phyloP scores from a whole-genome alignment of 23 tunicate species.

The Halocynthia roretzi region DNA sequence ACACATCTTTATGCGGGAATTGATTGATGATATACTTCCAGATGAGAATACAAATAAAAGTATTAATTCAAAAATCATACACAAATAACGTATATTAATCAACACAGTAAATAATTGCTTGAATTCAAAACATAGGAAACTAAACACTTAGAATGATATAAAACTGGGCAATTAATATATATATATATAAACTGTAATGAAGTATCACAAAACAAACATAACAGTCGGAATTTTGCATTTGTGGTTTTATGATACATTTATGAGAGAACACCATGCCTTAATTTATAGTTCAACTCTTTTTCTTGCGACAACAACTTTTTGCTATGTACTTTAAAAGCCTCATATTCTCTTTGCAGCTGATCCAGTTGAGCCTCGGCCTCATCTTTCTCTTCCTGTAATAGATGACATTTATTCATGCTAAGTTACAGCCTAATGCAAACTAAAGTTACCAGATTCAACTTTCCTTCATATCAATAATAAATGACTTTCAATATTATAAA shows the following conservation, averaged over 20 bases:
- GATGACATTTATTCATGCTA: background rate
- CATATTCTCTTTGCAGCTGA: constrained; percentile 26
- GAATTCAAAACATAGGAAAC: too few relatives aligned
- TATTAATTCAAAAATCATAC: too few relatives aligned
- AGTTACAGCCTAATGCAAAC: background rate
- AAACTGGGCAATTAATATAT: too few relatives aligned
- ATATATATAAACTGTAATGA: too few relatives aligned
- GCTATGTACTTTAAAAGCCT: constrained; percentile 54
- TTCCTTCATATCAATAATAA: background rate
- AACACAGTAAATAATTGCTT: too few relatives aligned
- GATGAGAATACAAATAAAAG: too few relatives aligned
- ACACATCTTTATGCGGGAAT: too few relatives aligned
- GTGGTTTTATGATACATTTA: background rate
- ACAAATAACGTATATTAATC: too few relatives aligned
- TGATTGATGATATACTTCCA: too few relatives aligned
- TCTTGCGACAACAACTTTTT: constrained; percentile 38
- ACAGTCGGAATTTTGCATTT: background rate
- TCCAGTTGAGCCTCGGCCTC: constrained; percentile 12
- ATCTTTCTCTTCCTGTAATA: constrained; percentile 31
- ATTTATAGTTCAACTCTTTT: constrained; percentile 38
- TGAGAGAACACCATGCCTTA: constrained; percentile 5
- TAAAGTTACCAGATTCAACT: background rate
- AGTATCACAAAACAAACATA: too few relatives aligned
- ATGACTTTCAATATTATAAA: background rate
- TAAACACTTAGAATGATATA: too few relatives aligned